Percentiles rank a stretch among this genome's conserved stretches.
phyloP scores from a whole-genome alignment of 2,113 vertebrate species.

The Gracilinanus agilis region DNA sequence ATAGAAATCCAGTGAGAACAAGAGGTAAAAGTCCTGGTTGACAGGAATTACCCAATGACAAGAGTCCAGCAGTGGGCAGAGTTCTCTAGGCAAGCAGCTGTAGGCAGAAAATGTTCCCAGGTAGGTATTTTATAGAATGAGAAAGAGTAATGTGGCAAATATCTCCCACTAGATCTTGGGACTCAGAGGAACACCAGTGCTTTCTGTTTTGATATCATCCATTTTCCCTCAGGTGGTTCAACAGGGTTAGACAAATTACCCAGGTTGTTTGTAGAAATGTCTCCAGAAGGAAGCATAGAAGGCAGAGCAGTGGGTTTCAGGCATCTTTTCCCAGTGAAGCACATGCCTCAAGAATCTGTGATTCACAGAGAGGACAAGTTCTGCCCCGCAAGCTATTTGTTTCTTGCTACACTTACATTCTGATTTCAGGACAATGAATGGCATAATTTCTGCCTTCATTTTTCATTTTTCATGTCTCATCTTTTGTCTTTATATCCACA shows the following conservation, averaged over 20 bases:
- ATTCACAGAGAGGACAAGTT: neutral
- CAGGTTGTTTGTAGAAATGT: neutral
- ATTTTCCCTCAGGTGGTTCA: neutral
- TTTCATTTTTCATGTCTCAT: neutral
- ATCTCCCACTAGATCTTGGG: neutral
- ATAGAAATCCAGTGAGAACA: neutral
- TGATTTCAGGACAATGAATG: neutral
- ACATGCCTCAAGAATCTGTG: neutral
- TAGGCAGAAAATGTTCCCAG: neutral
- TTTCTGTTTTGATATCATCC: neutral
- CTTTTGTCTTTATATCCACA: neutral
- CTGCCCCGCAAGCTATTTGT: neutral
- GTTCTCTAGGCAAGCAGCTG: neutral
- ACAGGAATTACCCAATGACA: neutral
- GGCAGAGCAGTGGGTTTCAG: neutral
- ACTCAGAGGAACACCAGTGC: neutral
- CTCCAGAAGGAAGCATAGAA: neutral
- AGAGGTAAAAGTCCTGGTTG: neutral
- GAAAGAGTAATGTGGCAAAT: neutral
- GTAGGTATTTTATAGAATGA: neutral
- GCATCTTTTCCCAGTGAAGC: neutral
- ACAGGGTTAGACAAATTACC: neutral
- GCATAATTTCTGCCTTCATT: neutral
- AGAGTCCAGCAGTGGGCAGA: neutral
- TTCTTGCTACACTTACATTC: neutral